A percentile compares a stretch with the other conserved stretches of the same genome.
phyloP scores from a whole-genome alignment of 2,888 invertebrate species.

The Pycnomerus fuliginosus region DNA sequence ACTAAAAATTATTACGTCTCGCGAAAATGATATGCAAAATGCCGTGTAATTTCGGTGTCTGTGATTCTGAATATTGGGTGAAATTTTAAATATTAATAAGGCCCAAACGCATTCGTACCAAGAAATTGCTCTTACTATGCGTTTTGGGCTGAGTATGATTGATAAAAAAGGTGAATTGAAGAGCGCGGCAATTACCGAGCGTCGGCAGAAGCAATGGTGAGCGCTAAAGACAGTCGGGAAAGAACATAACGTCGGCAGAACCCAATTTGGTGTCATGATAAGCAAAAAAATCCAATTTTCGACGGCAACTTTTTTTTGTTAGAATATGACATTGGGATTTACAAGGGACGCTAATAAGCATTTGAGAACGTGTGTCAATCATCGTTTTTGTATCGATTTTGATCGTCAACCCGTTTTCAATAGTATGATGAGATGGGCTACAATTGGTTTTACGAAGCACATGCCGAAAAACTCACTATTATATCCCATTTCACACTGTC shows the following conservation, averaged over 20 bases:
- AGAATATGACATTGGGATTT: slow-evolving; percentile 27
- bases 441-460: slow-evolving; percentile 25
- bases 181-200: slow-evolving; percentile 20
- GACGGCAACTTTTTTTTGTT: slow-evolving; percentile 29
- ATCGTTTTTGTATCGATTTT: slow-evolving; percentile 26
- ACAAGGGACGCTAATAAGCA: slow-evolving; percentile 27
- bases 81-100: slow-evolving; percentile 50
- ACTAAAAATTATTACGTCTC: slow-evolving; percentile 50
- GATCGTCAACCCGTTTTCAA: slow-evolving; percentile 27
- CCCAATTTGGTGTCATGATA: slow-evolving; percentile 30
- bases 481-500: slow-evolving; percentile 27
- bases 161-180: slow-evolving; percentile 14
- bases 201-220: slow-evolving; percentile 27
- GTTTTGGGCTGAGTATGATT: slow-evolving; percentile 25
- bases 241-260: slow-evolving; percentile 27
- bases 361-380: slow-evolving; percentile 28
- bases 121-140: slow-evolving; percentile 44
- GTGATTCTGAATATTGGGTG: slow-evolving; percentile 49
- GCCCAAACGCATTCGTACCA: slow-evolving; percentile 51
- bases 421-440: slow-evolving; percentile 19
- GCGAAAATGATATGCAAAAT: slow-evolving; percentile 53
- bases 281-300: slow-evolving; percentile 33
- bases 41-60: slow-evolving; percentile 52
- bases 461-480: slow-evolving; percentile 26
- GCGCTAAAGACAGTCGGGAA: slow-evolving; percentile 30